Base-by-base conservation (phyloP, 2,797 vertebrate genomes). In the Eutrigla gurnardus region DNA sequence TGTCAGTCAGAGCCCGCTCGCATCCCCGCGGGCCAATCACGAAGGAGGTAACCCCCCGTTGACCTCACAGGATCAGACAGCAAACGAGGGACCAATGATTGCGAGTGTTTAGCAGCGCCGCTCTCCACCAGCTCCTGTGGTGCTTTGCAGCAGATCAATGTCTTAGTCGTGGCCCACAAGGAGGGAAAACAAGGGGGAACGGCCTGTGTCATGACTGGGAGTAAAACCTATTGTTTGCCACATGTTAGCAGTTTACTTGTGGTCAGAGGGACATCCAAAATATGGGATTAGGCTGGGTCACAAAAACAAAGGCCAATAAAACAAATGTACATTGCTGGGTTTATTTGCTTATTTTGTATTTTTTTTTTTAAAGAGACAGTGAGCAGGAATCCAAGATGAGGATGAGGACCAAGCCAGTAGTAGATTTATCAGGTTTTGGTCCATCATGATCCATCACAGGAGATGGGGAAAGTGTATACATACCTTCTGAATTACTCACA, bases 81-180 rank as follows among this genome's bases (percentile, higher is more conserved):
- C 78, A 81, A 70, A 25, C 81, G 72, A 37, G 46, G 81, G 54
- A 80, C 82, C 87, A 77, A 82, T 85, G 82, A 77, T 82, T 66
- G 14, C 2, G 73, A 78, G 80, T 66, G 75, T 83, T 84, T 61
- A 33, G 40, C 18, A 54, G 75, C 66, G 58, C 60, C 0, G 62
- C 76, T 77, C 13, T 40, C 67, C 5, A 72, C 61, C 72, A 54
- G 39, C 84, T 91, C 85, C 90, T 84, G 86, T 86, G 87, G 65
- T 89, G 88, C 88, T 90, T 90, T 92, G 87, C 83, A 50, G 58
- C 82, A 81, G 85, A 87, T 91, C 82, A 84, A 78, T 90, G 89
- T 80, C 77, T 80, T 80, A 83, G 63, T 81, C 5, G 12, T 68
- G 47, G 58, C 54, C 64, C 57, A n/a, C 33, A 74, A 83, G 77